Evolutionary conservation across 2,797 vertebrate species (phyloP), one percentile per base, ranked within the genome.

Genomic region (Bufotes viridis): DNA sequence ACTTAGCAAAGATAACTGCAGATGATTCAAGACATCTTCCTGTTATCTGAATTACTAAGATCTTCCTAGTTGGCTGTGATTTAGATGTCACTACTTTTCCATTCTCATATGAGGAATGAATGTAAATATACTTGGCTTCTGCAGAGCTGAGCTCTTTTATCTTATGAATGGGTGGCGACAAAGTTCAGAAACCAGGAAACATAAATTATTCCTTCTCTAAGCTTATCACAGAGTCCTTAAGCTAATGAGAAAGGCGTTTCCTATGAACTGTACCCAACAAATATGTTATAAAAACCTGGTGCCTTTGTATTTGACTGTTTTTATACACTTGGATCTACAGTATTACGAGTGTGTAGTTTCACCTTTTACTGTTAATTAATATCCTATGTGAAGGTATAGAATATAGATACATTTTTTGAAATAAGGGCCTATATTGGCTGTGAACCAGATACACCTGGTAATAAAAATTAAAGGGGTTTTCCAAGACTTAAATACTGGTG

Each of bases 1-100:
- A 93, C 93, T 94, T 94, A 92, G 86, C 90, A 94, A 88, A 78
- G 90, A 91, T 89, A 91, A 93, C 90, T 89, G 82, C 87, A 92
- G 90, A 82, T 88, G 81, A 67, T 93, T 90, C 22, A 90, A 86
- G 85, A 92, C 88, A 90, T 90, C 81, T 49, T 74, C 15, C 61
- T 82, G 61, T 69, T 82, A 78, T 85, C 72, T 53, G 58, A 78
- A 76, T 42, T 63, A 60, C 17, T 51, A 78, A 78, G 34, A 85
- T 85, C 60, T 85, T 65, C n/a, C 22, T 78, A 15, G 15, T 13
- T 29, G n/a, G 78, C n/a, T 53, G 22, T 26, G 67, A 72, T 63
- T 78, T 75, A 84, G 20, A 42, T 84, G 55, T 61, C 58, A 84
- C 67, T 84, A 84, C 57, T n/a, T 49, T 61, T 58, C 18, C 18